Percentiles rank a stretch among this genome's conserved stretches.
Conservation (phyloP, 2,113 vertebrate species). For the Onychostoma macrolepis region DNA sequence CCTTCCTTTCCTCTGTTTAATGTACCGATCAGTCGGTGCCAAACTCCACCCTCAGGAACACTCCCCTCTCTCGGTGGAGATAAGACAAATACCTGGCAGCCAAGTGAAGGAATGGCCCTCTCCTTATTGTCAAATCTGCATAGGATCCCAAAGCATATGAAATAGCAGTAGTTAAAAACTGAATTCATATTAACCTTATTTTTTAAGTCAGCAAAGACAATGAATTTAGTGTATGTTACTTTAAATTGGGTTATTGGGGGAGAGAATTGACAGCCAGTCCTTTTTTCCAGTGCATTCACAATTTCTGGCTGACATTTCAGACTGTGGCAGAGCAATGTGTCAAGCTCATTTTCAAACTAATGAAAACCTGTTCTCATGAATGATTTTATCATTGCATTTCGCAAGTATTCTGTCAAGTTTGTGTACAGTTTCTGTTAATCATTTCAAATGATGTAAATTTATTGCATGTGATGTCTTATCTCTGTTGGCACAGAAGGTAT, state of each 20-base stretch:
- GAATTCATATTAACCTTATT: background rate
- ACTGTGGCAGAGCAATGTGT: background rate
- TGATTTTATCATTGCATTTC: background rate
- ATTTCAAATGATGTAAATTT: background rate
- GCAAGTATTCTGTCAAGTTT: background rate
- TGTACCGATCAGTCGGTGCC: background rate
- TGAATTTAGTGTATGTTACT: background rate
- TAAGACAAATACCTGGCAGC: background rate
- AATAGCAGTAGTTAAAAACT: background rate
- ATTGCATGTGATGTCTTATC: background rate
- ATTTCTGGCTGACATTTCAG: background rate
- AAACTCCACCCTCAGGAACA: constrained; percentile 34
- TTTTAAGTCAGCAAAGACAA: background rate
- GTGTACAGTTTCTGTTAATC: background rate
- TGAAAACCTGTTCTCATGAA: background rate
- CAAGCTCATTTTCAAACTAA: background rate
- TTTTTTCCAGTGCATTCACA: background rate
- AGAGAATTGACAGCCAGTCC: background rate
- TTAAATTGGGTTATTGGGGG: background rate
- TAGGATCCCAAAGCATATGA: background rate
- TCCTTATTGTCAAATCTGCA: background rate
- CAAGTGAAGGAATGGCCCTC: background rate
- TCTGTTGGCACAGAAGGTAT: background rate
- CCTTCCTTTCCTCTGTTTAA: constrained; percentile 1
- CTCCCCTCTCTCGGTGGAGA: background rate